phyloP scores from a whole-genome alignment of 2,888 invertebrate species.

The Metacarcinus magister region DNA sequence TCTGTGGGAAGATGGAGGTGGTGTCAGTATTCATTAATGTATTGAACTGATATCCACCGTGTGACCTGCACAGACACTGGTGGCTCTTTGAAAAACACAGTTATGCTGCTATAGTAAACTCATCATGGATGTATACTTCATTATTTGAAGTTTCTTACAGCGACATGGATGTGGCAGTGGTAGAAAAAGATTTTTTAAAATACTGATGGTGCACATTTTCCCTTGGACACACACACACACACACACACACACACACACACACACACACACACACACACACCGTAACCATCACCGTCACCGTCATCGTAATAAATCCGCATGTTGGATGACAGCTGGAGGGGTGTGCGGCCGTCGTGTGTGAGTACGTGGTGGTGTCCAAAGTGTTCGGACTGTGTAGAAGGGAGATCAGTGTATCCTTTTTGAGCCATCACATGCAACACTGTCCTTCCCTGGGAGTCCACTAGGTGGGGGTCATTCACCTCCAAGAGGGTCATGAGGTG shows the following conservation, averaged over 20 bases:
- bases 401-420: not conserved
- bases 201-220: not conserved
- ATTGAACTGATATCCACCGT: too few species aligned
- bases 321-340: not conserved
- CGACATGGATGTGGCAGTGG: too few species aligned
- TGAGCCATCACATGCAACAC: not conserved
- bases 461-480: not conserved
- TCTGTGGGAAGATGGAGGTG: not conserved
- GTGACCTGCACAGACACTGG: too few species aligned
- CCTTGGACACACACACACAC: not conserved
- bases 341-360: not conserved
- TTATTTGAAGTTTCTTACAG: too few species aligned
- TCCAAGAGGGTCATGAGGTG: not conserved
- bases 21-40: not conserved
- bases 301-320: too few species aligned
- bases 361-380: not conserved
- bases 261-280: too few species aligned
- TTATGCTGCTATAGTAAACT: too few species aligned
- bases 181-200: too few species aligned
- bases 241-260: slow-evolving; percentile 26
- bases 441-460: not conserved
- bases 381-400: not conserved
- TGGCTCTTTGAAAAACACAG: too few species aligned
- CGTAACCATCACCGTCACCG: not conserved
- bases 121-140: too few species aligned